These are phyloP conservation scores for Otis tarda DNA, from an alignment of 2,113 vertebrate genomes.

Conservation along the genomic window DNA sequence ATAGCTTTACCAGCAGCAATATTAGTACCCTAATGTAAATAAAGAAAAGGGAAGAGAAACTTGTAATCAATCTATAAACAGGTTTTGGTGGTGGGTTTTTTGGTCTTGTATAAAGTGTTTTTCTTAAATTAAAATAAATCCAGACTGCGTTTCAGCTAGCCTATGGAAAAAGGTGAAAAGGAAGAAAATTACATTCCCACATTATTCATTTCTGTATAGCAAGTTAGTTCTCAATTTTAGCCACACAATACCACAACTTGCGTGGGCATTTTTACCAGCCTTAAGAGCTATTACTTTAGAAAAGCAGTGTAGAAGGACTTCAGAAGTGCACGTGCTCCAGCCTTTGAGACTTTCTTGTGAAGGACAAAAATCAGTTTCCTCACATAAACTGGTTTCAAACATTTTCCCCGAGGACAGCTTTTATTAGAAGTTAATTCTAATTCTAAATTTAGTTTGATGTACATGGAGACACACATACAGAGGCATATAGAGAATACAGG, in stretches of 20 bases:
- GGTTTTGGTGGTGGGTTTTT: background rate
- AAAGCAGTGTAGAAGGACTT: background rate
- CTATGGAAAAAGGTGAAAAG: background rate
- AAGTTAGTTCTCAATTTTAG: background rate
- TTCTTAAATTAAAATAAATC: background rate
- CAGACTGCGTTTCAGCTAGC: background rate
- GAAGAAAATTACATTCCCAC: background rate
- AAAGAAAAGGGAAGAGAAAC: background rate
- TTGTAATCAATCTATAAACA: background rate
- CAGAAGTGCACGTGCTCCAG: background rate
- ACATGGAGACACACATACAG: background rate
- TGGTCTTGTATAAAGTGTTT: background rate
- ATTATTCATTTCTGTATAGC: background rate
- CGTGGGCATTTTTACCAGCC: background rate
- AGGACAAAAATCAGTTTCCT: background rate
- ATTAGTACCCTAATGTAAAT: conserved; percentile 87
- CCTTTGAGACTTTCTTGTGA: background rate
- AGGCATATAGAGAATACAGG: rapidly evolving
- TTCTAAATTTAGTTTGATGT: background rate
- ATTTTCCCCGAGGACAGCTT: background rate
- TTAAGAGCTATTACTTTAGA: background rate
- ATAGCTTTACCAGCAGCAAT: conserved; percentile 94
- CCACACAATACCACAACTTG: background rate
- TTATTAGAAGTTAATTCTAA: background rate
- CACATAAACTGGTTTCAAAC: background rate